Conservation (phyloP, 1,140 invertebrate genomes). For the Drosophila triauraria region DNA sequence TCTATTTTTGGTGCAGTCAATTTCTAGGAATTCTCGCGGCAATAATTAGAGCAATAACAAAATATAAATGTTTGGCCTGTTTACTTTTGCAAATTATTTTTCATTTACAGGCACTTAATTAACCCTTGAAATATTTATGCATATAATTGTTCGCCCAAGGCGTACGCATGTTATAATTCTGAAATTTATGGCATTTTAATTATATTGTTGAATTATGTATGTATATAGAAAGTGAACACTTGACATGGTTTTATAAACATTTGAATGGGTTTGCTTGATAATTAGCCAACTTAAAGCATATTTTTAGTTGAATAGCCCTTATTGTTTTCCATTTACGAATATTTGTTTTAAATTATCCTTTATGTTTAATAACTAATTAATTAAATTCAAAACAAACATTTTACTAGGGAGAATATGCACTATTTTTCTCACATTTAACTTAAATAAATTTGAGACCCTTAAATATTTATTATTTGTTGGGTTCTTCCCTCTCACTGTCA, state of each 20-base stretch:
- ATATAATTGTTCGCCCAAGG: slow-evolving; percentile 1
- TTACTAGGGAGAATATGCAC: not conserved
- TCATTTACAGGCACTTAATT: slow-evolving; percentile 20
- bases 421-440: not conserved
- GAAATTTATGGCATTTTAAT: slow-evolving; percentile 1
- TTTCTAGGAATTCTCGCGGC: not conserved
- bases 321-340: too few relatives aligned
- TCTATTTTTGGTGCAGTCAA: slow-evolving; percentile 13
- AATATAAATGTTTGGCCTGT: slow-evolving; percentile 13
- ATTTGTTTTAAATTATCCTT: not conserved
- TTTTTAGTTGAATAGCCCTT: not conserved
- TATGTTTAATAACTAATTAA: not conserved
- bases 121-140: slow-evolving; percentile 17
- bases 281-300: too few relatives aligned
- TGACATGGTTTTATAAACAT: not conserved
- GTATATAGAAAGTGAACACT: too few relatives aligned
- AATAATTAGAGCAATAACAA: not conserved
- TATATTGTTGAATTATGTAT: not conserved
- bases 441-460: slow-evolving; percentile 5
- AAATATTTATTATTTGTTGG: slow-evolving; percentile 20
- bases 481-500: not conserved
- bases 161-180: not conserved
- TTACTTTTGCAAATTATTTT: slow-evolving; percentile 13
- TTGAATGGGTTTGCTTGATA: not conserved
- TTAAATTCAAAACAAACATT: not conserved